Evolutionary conservation across 2,888 invertebrate species (phyloP).

Genomic region (Brenthis hecate): DNA sequence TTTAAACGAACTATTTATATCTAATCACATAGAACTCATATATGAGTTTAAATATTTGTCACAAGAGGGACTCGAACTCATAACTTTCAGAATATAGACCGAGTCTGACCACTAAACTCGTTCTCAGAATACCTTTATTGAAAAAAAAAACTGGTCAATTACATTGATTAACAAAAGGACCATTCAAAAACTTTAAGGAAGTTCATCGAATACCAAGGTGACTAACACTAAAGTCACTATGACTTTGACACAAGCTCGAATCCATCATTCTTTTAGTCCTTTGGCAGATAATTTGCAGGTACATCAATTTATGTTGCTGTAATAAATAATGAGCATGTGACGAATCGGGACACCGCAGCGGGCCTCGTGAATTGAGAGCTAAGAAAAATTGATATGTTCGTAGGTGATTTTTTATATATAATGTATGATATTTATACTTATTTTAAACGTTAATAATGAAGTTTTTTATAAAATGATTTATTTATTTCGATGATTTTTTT

Average conservation of each 20-base stretch:
- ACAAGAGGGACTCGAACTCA: too few relatives aligned
- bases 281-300: constrained; percentile 28
- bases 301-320: constrained; percentile 35
- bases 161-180: too few relatives aligned
- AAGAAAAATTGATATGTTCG: constrained; percentile 19
- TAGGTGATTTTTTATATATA: too few relatives aligned
- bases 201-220: constrained; percentile 1
- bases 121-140: too few relatives aligned
- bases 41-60: too few relatives aligned
- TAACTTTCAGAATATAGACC: too few relatives aligned
- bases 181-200: too few relatives aligned
- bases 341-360: constrained; percentile 54
- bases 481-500: background rate
- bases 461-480: too few relatives aligned
- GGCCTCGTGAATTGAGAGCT: constrained; percentile 19
- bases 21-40: too few relatives aligned
- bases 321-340: constrained; percentile 47
- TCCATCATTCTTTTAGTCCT: constrained; percentile 24
- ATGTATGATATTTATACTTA: background rate
- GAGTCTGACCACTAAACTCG: too few relatives aligned
- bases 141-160: background rate
- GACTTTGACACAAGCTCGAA: constrained; percentile 6
- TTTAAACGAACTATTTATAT: too few relatives aligned
- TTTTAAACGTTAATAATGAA: background rate
- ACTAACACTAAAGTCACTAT: constrained; percentile 17